Base-by-base conservation (phyloP, 2,888 invertebrate species). In the Polymixis lichenea region DNA sequence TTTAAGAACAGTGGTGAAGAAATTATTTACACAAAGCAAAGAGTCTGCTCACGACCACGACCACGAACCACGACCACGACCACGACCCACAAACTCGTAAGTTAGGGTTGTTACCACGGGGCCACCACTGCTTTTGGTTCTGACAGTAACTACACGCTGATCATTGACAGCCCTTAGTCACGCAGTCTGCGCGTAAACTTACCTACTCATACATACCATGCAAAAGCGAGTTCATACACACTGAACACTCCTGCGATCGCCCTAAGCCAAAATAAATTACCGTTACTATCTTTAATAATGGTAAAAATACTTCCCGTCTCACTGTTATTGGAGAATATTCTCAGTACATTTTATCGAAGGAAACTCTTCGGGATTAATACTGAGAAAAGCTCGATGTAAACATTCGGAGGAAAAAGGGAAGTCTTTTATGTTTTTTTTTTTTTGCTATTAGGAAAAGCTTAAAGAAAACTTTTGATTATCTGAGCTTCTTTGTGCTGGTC, bases 351-450 rank as follows among this genome's bases (percentile, higher is more conserved):
- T 38, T 73, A 61, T 32, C n/a, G 15, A 49, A 55, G 22, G 17
- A 73, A 73, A 55, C 6, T 64, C 49, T 22, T 15, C 46, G 8
- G 51, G 53, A 32, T 80, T 73, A 61, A 78, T 78, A 80, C 32
- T 46, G n/a, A 7, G 15, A 3, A 73, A 56, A 66, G 25, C 38
- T 72, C 22, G 49, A 51, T 78, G 49, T 72, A 73, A 78, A 66
- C 61, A 80, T 55, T 66, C n/a, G 13, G 38, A 72, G 4, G 65
- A 5, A 66, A 79, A 60, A 25, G 0, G 13, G 4, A 32, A 55
- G 73, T 55, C 13, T 55, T 13, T 32, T 5, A 19, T 6, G 22
- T 25, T 19, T n/a, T 62, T 61, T 62, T 61, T 67, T 32, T 28
- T 55, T 75, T 64, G 8, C 32, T 55, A 4, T 15, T 25, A 7